Base-by-base conservation (phyloP, 1,140 invertebrate species). In the Armadillidium nasatum region DNA sequence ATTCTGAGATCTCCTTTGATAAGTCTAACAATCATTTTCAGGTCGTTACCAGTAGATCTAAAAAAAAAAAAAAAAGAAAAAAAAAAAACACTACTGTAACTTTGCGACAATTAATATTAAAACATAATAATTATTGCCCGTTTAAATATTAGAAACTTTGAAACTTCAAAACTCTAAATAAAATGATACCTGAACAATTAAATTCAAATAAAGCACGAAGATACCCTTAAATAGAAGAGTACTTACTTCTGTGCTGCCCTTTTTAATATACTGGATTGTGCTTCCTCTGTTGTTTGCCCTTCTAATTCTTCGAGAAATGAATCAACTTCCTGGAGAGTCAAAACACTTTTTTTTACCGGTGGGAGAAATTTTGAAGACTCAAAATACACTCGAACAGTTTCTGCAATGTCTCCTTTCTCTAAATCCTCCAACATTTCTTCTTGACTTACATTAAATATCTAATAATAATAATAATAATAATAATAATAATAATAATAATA, bases 1-100 rank as follows among this genome's bases (percentile, higher is more conserved):
- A 97, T 97, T 80, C 93, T 87, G 67, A 97, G 86, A 85, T 97
- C 95, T 82, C 93, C 92, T 86, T 95, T 96, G 9, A 97, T 92
- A 46, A 97, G 85, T 15, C 95, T 86, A 10, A 97, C 90, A 10
- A 96, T 86, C 87, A 91, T 94, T 86, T 92, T 94, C 71, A 97
- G 85, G 85, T 97, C 95, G 84, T 94, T n/a, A n/a, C n/a, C n/a
- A n/a, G n/a, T n/a, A n/a, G n/a, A n/a, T n/a, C n/a, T n/a, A n/a
- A n/a, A n/a, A 89, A 2, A n/a, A n/a, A n/a, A n/a, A n/a, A n/a
- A n/a, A n/a, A n/a, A n/a, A n/a, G n/a, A n/a, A n/a, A n/a, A n/a
- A n/a, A n/a, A n/a, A n/a, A n/a, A n/a, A n/a, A n/a, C n/a, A n/a
- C n/a, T n/a, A n/a, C n/a, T n/a, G n/a, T n/a, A n/a, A n/a, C n/a